These are phyloP conservation scores for Halisarca cf. caerulea DNA, from an alignment of 37 sponge, comb jelly and placozoan genomes.

Conservation along the genomic window DNA sequence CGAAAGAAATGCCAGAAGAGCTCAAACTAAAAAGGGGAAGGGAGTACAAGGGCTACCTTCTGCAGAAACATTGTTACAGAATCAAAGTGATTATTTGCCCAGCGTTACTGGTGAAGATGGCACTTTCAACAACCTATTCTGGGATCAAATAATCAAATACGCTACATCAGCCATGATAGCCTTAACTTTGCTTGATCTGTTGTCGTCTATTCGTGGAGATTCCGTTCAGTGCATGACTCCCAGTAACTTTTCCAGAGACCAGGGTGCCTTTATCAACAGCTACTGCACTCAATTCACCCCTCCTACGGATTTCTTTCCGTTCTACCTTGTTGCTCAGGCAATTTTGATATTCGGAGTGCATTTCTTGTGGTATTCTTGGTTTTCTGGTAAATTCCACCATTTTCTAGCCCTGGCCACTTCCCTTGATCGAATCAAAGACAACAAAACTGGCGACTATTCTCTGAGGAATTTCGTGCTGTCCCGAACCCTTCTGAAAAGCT, in stretches of 20 bases:
- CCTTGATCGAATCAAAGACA: constrained; percentile 52
- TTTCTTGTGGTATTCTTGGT: constrained; percentile 60
- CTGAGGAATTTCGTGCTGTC: constrained; percentile 38
- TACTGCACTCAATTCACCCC: constrained; percentile 43
- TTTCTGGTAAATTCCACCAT: constrained; percentile 51
- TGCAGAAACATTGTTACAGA: no score
- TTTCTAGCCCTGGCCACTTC: constrained; percentile 39
- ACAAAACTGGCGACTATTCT: constrained; percentile 42
- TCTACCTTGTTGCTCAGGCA: constrained; percentile 38
- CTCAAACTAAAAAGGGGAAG: no score
- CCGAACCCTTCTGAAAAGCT: constrained; percentile 17
- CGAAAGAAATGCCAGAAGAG: no score
- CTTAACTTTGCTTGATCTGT: constrained; percentile 42
- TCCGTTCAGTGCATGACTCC: constrained; percentile 43
- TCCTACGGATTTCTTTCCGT: constrained; percentile 39
- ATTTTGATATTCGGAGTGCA: constrained; percentile 50
- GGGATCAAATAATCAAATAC: constrained; percentile 40
- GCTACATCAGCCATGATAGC: constrained; percentile 34
- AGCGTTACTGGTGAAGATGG: no score
- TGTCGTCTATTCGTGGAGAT: constrained; percentile 45
- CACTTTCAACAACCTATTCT: constrained; percentile 46
- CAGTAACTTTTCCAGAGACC: constrained; percentile 27
- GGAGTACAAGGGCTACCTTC: no score
- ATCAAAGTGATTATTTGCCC: no score
- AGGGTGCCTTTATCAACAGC: constrained; percentile 39